Conservation (phyloP, 2,888 invertebrate species). For the Drymonia ruficornis region DNA sequence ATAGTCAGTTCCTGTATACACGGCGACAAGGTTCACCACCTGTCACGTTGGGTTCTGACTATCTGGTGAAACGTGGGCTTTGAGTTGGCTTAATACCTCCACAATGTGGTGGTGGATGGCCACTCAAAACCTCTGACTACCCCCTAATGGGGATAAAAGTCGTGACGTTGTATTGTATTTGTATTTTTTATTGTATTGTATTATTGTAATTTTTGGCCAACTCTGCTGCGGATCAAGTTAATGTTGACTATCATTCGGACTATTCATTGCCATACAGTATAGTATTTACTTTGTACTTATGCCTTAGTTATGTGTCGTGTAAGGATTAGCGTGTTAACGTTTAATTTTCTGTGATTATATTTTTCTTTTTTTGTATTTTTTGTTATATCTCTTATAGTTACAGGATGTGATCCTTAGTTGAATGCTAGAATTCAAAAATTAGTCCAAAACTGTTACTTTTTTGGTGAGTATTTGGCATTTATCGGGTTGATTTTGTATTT, state of each 20-base stretch:
- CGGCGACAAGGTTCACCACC: too few species aligned
- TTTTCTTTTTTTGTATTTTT: constrained; percentile 59
- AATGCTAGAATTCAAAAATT: constrained; percentile 60
- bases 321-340: constrained; percentile 60
- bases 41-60: too few species aligned
- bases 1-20: too few species aligned
- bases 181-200: too few species aligned
- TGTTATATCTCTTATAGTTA: constrained; percentile 63
- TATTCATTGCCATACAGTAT: constrained; percentile 76
- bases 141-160: too few species aligned
- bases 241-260: constrained; percentile 55
- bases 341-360: constrained; percentile 75
- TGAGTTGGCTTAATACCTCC: too few species aligned
- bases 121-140: too few species aligned
- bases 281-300: constrained; percentile 71
- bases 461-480: constrained; percentile 43
- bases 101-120: too few species aligned
- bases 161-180: too few species aligned
- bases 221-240: background rate
- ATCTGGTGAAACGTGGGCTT: too few species aligned
- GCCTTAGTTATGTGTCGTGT: constrained; percentile 56
- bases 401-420: constrained; percentile 75
- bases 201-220: too few species aligned
- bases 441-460: constrained; percentile 24
- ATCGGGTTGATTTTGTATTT: constrained; percentile 44